Conservation (phyloP, 2,888 invertebrate genomes). For the Morpho deidamia region DNA sequence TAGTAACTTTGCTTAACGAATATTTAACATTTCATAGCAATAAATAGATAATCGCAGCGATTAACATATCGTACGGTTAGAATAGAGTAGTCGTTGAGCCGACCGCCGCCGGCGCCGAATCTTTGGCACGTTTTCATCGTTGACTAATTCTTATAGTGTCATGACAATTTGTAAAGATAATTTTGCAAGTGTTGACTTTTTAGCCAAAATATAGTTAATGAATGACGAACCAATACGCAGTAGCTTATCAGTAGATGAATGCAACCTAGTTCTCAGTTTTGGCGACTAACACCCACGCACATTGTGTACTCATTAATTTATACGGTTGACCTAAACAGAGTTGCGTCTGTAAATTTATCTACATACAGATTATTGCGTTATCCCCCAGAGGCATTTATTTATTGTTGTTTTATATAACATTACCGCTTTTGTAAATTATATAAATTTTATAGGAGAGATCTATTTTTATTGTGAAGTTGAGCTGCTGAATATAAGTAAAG, state of each 20-base stretch:
- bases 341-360: slow-evolving; percentile 75
- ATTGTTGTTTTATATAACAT: slow-evolving; percentile 67
- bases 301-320: slow-evolving; percentile 72
- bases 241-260: slow-evolving; percentile 73
- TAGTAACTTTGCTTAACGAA: slow-evolving; percentile 50
- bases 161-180: slow-evolving; percentile 73
- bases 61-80: slow-evolving; percentile 60
- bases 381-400: slow-evolving; percentile 73
- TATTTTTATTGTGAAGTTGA: slow-evolving; percentile 77
- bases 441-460: slow-evolving; percentile 78
- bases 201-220: slow-evolving; percentile 76
- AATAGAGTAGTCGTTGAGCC: slow-evolving; percentile 46
- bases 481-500: slow-evolving; percentile 61
- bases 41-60: slow-evolving; percentile 50
- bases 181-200: slow-evolving; percentile 78
- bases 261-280: slow-evolving; percentile 74
- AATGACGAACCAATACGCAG: slow-evolving; percentile 77
- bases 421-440: slow-evolving; percentile 75
- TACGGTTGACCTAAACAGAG: slow-evolving; percentile 64
- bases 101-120: slow-evolving; percentile 43
- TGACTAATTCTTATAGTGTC: slow-evolving; percentile 75
- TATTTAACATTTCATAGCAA: slow-evolving; percentile 41
- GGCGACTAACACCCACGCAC: slow-evolving; percentile 74
- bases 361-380: slow-evolving; percentile 64
- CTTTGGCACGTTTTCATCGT: slow-evolving; percentile 61